Evolutionary conservation across 2,797 vertebrate species (phyloP).

Genomic region (Lagorchestes hirsutus): DNA sequence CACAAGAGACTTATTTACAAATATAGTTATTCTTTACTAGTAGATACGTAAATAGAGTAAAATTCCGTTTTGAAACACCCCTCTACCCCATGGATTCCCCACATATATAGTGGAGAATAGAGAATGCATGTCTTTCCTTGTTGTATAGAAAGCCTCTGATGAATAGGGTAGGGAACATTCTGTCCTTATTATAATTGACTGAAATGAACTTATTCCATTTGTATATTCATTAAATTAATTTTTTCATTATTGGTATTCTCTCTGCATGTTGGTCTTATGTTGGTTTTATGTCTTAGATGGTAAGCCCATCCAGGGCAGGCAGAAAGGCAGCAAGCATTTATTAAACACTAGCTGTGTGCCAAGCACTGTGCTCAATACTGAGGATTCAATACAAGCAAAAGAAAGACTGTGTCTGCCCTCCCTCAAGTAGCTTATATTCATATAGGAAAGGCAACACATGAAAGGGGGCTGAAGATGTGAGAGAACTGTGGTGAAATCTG

Average conservation of each 20-base stretch:
- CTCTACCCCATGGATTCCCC: not conserved
- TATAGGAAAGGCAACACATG: not conserved
- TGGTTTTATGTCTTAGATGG: not conserved
- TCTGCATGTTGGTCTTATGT: conserved; percentile 20
- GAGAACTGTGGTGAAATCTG: not conserved
- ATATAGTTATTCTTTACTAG: conserved; percentile 5
- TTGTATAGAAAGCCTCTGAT: not conserved
- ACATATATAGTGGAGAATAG: not conserved
- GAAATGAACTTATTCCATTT: not conserved
- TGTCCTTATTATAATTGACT: conserved; percentile 20
- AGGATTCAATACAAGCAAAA: not conserved
- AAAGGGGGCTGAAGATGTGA: not conserved
- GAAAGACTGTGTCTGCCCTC: not conserved
- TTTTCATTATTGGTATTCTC: conserved; percentile 17
- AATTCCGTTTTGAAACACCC: not conserved
- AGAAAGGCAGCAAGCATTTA: not conserved
- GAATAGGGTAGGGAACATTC: not conserved
- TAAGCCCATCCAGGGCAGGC: not conserved
- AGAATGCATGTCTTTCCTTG: not conserved
- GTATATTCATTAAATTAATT: not conserved
- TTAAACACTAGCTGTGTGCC: not conserved
- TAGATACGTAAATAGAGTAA: not conserved
- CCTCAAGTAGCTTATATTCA: not conserved
- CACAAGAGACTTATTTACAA: not conserved
- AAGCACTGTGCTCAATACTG: not conserved